Percentiles rank a stretch among this genome's conserved stretches.
Evolutionary conservation across 2,888 invertebrate species (phyloP).

Genomic region (Mythimna ferrago): DNA sequence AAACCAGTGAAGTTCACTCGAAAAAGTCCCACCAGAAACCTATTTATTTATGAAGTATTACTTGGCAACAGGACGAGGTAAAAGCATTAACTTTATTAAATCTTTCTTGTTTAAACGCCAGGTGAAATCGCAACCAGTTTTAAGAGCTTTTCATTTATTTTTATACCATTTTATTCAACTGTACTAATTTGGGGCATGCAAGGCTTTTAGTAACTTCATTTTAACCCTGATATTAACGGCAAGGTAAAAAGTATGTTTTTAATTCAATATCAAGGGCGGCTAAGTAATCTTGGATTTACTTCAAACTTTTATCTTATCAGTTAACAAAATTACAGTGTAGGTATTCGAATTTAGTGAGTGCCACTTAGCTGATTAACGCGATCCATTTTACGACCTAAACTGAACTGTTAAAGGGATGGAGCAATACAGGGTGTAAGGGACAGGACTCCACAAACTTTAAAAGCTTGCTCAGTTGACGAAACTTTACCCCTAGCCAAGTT

Average conservation of each 20-base stretch:
- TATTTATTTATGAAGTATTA: not conserved
- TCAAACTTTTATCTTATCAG: slow-evolving; percentile 23
- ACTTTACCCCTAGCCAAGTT: too few relatives aligned
- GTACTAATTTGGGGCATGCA: slow-evolving; percentile 20
- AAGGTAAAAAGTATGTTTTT: slow-evolving; percentile 1
- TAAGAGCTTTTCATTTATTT: slow-evolving; percentile 3
- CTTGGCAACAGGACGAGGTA: not conserved
- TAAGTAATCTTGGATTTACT: not conserved
- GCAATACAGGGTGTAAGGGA: too few relatives aligned
- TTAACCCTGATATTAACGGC: slow-evolving; percentile 6
- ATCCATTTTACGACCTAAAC: too few relatives aligned
- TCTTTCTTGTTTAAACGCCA: slow-evolving; percentile 21
- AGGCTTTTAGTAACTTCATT: not conserved
- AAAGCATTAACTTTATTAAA: slow-evolving; percentile 7
- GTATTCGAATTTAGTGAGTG: not conserved
- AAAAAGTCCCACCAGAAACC: too few relatives aligned
- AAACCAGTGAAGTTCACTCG: too few relatives aligned
- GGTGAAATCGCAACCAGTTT: slow-evolving; percentile 35
- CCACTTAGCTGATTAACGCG: not conserved
- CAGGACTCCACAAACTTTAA: too few relatives aligned
- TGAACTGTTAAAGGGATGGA: too few relatives aligned
- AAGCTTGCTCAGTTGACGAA: too few relatives aligned
- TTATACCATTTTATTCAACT: slow-evolving; percentile 14
- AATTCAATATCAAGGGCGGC: not conserved
- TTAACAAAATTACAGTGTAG: not conserved